Percentiles rank a stretch among this genome's conserved stretches.
phyloP scores from a whole-genome alignment of 2,888 invertebrate genomes.

The Thecocarcelia acutangulata region DNA sequence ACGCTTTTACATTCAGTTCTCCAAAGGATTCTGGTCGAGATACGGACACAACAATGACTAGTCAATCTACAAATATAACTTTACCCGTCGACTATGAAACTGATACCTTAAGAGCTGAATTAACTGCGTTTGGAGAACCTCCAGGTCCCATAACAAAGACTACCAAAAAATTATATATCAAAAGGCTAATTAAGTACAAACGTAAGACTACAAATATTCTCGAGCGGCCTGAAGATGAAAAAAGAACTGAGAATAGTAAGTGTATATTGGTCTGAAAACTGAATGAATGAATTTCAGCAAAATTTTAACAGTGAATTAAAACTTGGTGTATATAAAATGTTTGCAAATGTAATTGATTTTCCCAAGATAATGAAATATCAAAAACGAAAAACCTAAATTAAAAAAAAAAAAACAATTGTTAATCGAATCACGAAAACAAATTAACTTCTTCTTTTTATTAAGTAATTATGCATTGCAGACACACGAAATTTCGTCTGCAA shows the following conservation, averaged over 20 bases:
- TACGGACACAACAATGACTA: constrained; percentile 79
- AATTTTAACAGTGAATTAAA: no score
- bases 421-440: no score
- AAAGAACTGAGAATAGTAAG: constrained; percentile 72
- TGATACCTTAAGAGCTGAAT: constrained; percentile 85
- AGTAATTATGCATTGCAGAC: no score
- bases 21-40: constrained; percentile 29
- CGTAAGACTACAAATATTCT: constrained; percentile 73
- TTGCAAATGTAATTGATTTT: no score
- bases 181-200: constrained; percentile 85
- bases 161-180: constrained; percentile 90
- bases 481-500: no score
- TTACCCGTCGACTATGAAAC: constrained; percentile 86
- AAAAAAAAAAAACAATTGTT: no score
- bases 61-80: constrained; percentile 83
- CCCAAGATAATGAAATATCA: no score
- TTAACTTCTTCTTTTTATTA: no score
- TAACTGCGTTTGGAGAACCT: constrained; percentile 85
- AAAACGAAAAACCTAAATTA: no score
- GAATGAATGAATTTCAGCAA: no score
- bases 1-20: constrained; percentile 25
- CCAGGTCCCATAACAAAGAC: constrained; percentile 88
- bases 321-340: no score
- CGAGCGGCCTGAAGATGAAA: constrained; percentile 69
- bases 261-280: not conserved